A percentile compares a stretch with the other conserved stretches of the same genome.
Conservation (phyloP, 2,797 vertebrate species). For the Urosaurus nigricauda region DNA sequence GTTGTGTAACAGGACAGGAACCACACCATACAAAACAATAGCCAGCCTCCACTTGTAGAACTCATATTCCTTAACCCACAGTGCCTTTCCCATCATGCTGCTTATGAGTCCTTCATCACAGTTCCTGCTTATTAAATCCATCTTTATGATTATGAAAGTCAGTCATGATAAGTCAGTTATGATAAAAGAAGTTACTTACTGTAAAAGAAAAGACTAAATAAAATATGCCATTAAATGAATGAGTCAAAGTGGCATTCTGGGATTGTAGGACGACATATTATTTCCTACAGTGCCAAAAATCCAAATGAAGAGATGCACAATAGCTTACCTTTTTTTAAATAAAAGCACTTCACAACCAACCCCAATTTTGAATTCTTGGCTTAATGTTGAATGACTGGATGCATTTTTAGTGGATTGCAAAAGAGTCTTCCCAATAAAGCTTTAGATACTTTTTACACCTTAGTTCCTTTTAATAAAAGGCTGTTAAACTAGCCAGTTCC, state of each 20-base stretch:
- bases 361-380: conserved; percentile 23
- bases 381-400: conserved; percentile 35
- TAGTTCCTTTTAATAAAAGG: conserved; percentile 23
- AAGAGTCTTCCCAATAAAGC: conserved; percentile 49
- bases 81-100: background rate
- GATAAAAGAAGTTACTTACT: conserved; percentile 19
- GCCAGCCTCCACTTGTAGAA: conserved; percentile 19
- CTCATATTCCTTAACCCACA: conserved; percentile 23
- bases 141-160: conserved; percentile 25
- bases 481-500: conserved; percentile 53
- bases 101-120: background rate
- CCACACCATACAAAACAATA: background rate
- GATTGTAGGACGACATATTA: conserved; percentile 59
- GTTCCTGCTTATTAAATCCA: conserved; percentile 31
- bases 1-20: conserved; percentile 14
- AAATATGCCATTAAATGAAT: conserved; percentile 24
- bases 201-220: background rate
- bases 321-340: conserved; percentile 75
- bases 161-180: background rate
- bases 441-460: conserved; percentile 46
- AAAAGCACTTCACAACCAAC: conserved; percentile 53
- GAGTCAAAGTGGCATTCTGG: conserved; percentile 20
- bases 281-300: conserved; percentile 39
- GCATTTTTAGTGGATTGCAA: conserved; percentile 48
- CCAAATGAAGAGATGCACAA: conserved; percentile 49